A percentile compares a stretch with the other conserved stretches of the same genome.
These are phyloP conservation scores for Falco berigora DNA, from an alignment of 2,797 vertebrate species.

Conservation along the genomic window DNA sequence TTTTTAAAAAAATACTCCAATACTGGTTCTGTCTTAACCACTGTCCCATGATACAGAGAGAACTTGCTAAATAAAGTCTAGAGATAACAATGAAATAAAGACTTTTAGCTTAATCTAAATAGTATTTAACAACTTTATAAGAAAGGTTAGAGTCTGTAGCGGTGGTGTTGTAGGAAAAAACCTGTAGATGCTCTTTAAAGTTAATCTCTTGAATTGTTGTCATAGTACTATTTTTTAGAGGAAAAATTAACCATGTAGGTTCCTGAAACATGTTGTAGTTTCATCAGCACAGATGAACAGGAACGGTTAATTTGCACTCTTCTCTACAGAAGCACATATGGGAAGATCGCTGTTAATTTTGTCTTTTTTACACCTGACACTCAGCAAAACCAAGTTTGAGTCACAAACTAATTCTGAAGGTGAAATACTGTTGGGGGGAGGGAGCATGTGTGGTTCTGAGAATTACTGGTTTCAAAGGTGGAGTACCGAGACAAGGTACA, in stretches of 20 bases:
- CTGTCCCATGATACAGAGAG: background rate
- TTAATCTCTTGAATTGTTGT: background rate
- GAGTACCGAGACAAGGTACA: rapidly evolving
- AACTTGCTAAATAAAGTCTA: background rate
- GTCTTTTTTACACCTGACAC: background rate
- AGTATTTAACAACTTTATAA: background rate
- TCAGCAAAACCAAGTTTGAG: background rate
- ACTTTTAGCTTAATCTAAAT: background rate
- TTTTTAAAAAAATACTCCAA: background rate
- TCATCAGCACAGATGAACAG: background rate
- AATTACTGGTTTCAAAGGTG: background rate
- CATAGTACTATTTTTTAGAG: background rate
- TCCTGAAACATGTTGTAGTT: background rate
- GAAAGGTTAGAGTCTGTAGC: background rate
- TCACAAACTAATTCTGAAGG: background rate
- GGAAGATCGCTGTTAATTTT: background rate
- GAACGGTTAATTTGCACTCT: background rate
- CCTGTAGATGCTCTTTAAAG: background rate
- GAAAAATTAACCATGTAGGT: background rate
- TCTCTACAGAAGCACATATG: background rate
- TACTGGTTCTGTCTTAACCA: background rate
- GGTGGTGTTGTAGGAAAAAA: background rate
- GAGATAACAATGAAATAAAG: background rate
- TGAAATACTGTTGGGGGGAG: background rate
- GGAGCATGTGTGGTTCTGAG: background rate